A percentile compares a stretch with the other conserved stretches of the same genome.
phyloP scores from a whole-genome alignment of 92 coral and sea anemone species.

The Desmophyllum pertusum region DNA sequence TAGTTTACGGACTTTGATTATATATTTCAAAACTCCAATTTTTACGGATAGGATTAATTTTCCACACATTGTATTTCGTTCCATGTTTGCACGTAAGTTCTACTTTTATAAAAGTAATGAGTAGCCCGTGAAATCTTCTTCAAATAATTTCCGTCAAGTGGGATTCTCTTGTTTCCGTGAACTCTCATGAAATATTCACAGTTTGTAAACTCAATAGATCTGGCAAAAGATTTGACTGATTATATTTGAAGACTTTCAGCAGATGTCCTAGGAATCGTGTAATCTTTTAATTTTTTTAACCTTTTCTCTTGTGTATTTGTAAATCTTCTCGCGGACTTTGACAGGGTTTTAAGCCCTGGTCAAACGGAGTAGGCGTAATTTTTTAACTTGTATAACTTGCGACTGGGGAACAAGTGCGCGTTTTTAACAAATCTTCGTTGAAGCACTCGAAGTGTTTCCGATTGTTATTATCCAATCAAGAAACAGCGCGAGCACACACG shows the following conservation, averaged over 20 bases:
- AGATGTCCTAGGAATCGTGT: not conserved
- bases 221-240: not conserved
- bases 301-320: not conserved
- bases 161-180: not conserved
- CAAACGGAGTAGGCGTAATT: no score
- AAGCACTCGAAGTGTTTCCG: no score
- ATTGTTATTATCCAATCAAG: no score
- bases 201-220: not conserved
- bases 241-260: not conserved
- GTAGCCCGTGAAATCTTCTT: not conserved
- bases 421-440: no score
- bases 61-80: not conserved
- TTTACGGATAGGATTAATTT: not conserved
- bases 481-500: no score
- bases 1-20: not conserved
- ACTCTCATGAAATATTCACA: not conserved
- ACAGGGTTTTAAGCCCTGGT: no score
- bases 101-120: no score
- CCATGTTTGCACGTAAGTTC: no score
- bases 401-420: no score
- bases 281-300: not conserved
- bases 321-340: not conserved
- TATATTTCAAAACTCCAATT: not conserved
- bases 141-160: no score
- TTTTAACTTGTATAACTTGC: no score